Conservation (phyloP, 2,888 invertebrate species). For the Silvanus unidentatus region DNA sequence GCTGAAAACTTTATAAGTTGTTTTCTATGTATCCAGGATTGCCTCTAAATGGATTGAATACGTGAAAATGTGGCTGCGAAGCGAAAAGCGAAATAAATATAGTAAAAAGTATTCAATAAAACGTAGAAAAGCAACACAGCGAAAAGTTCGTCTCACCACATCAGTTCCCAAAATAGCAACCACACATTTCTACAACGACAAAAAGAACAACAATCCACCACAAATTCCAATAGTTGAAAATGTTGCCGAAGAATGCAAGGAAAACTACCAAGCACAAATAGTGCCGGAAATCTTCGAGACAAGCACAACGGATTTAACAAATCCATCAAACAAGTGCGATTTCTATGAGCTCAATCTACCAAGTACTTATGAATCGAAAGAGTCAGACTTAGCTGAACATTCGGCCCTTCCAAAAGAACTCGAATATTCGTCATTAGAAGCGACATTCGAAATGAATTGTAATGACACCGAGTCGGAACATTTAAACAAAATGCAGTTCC, state of each 20-base stretch:
- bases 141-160: slow-evolving; percentile 6
- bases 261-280: slow-evolving; percentile 41
- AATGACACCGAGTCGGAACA: slow-evolving; percentile 25
- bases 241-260: slow-evolving; percentile 37
- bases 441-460: slow-evolving; percentile 31
- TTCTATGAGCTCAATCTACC: slow-evolving; percentile 18
- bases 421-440: slow-evolving; percentile 41
- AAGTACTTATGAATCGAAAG: slow-evolving; percentile 26
- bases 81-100: slow-evolving; percentile 58
- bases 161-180: slow-evolving; percentile 3
- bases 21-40: not conserved
- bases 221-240: slow-evolving; percentile 9
- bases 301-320: slow-evolving; percentile 9
- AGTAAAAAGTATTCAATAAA: slow-evolving; percentile 42
- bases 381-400: slow-evolving; percentile 16
- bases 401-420: slow-evolving; percentile 32
- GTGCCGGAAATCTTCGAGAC: slow-evolving; percentile 39
- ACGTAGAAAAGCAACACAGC: slow-evolving; percentile 20
- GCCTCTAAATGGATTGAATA: slow-evolving; percentile 26
- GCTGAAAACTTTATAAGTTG: not conserved
- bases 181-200: slow-evolving; percentile 1
- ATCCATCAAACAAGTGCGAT: slow-evolving; percentile 17
- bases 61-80: slow-evolving; percentile 59
- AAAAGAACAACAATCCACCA: slow-evolving; percentile 2
- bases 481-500: slow-evolving; percentile 34